These are phyloP conservation scores for Drepanosiphum platanoidis DNA, from an alignment of 2,888 invertebrate genomes.

Conservation along the genomic window DNA sequence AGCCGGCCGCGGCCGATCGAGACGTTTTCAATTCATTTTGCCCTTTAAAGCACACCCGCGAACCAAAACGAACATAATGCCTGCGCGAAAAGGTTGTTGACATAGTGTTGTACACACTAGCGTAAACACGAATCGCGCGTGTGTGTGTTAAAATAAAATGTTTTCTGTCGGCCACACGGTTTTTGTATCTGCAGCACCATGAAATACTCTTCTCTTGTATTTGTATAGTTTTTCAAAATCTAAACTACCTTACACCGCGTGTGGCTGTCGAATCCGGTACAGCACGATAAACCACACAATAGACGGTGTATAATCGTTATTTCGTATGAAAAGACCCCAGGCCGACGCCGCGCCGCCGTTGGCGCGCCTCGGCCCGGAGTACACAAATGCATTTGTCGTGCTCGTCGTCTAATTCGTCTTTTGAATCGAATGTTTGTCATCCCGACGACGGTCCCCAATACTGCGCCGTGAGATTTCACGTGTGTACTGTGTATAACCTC, in stretches of 20 bases:
- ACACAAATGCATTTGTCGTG: neutral
- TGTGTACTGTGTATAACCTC: neutral
- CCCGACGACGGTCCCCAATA: neutral
- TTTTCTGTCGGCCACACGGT: neutral
- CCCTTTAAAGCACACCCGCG: no score
- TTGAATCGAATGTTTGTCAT: neutral
- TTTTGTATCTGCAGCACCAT: neutral
- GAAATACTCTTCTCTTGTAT: neutral
- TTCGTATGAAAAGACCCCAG: neutral
- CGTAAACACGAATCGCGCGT: neutral
- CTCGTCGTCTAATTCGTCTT: neutral
- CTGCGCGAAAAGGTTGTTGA: neutral
- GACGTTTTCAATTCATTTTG: neutral
- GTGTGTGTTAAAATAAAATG: neutral
- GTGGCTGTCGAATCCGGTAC: neutral
- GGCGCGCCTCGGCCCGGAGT: neutral
- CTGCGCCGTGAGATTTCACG: neutral
- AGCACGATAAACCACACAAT: neutral
- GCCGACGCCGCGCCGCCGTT: conserved; percentile 7
- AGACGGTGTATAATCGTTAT: neutral
- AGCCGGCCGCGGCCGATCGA: neutral
- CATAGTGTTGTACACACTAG: neutral
- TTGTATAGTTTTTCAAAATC: neutral
- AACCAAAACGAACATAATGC: neutral
- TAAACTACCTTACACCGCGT: neutral